Conservation (phyloP, 2,888 invertebrate species). For the Mythimna lalbum region DNA sequence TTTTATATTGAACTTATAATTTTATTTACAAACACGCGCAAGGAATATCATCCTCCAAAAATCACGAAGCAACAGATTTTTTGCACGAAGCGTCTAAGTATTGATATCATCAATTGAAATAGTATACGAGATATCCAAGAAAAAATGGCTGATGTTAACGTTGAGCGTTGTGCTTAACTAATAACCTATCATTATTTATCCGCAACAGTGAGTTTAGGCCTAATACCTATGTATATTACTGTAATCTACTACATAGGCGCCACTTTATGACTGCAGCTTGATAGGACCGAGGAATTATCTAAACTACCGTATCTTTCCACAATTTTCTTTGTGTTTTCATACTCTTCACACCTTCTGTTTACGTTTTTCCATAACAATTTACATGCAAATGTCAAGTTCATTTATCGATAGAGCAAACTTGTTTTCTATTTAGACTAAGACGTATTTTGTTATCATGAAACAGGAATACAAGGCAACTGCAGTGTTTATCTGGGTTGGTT, state of each 20-base stretch:
- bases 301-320: conserved; percentile 37
- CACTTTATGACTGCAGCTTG: conserved; percentile 16
- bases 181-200: conserved; percentile 38
- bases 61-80: conserved; percentile 14
- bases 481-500: conserved; percentile 17
- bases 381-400: conserved; percentile 64
- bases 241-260: conserved; percentile 7
- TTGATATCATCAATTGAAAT: conserved; percentile 44
- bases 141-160: conserved; percentile 33
- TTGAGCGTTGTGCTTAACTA: conserved; percentile 13
- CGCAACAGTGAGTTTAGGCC: conserved; percentile 25
- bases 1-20: background rate
- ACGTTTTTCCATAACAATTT: conserved; percentile 63
- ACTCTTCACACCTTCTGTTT: conserved; percentile 50
- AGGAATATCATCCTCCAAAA: conserved; percentile 1
- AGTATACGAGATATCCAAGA: conserved; percentile 23
- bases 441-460: conserved; percentile 45
- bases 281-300: conserved; percentile 6
- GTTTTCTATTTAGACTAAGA: conserved; percentile 49
- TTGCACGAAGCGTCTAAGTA: conserved; percentile 14
- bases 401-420: conserved; percentile 53
- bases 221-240: conserved; percentile 11
- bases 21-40: conserved; percentile 6
- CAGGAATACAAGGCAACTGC: conserved; percentile 31
- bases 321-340: conserved; percentile 43